phyloP scores from a whole-genome alignment of 2,113 vertebrate genomes.

The Petaurus breviceps region DNA sequence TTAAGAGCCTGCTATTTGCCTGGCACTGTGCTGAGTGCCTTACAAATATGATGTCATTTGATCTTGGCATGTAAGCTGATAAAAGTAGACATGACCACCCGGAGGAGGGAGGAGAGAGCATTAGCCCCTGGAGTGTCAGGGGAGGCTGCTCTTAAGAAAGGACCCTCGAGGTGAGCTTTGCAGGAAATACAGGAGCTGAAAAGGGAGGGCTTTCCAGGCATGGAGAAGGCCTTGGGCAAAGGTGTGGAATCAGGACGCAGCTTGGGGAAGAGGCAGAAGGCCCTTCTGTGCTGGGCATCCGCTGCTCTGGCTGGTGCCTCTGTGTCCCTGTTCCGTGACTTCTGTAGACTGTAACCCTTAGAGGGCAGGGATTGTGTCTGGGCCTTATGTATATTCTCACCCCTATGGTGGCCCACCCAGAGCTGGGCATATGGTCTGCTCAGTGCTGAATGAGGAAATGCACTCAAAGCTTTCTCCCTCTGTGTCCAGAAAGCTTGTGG shows the following conservation, averaged over 20 bases:
- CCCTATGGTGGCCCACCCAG: no score
- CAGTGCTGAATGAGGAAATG: not conserved
- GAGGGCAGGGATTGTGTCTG: not conserved
- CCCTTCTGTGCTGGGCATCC: no score
- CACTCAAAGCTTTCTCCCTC: not conserved
- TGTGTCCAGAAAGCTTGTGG: not conserved
- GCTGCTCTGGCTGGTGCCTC: no score
- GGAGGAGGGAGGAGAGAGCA: not conserved
- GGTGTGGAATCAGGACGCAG: not conserved
- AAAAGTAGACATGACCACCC: no score
- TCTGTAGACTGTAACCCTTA: not conserved
- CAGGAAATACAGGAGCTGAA: no score
- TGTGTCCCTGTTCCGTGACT: no score
- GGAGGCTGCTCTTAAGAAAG: not conserved
- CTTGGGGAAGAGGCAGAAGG: no score
- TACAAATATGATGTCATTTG: not conserved
- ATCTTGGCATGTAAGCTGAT: not conserved
- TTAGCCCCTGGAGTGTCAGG: not conserved
- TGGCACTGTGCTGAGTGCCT: not conserved
- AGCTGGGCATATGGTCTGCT: not conserved
- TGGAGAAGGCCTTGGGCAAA: not conserved
- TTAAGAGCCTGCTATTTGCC: not conserved
- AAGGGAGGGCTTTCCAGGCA: no score
- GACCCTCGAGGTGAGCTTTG: not conserved
- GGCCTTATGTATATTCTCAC: not conserved